Evolutionary conservation across 2,888 invertebrate species (phyloP).

Genomic region (Brachylomia viminalis): DNA sequence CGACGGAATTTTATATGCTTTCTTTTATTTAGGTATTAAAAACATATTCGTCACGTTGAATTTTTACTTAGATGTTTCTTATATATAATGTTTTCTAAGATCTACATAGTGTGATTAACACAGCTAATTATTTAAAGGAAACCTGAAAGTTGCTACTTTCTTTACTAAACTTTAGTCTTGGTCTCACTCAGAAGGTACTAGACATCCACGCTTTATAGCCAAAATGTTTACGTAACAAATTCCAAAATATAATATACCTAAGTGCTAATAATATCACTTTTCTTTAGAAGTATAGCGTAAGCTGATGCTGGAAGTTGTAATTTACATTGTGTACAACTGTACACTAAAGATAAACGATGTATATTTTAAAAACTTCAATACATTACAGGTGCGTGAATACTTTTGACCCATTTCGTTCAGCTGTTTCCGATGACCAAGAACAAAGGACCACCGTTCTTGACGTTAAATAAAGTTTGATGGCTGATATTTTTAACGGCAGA

Average conservation of each 20-base stretch:
- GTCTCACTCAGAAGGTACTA: neutral
- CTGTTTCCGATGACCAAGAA: conserved; percentile 67
- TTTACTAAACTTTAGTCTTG: neutral
- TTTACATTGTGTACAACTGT: neutral
- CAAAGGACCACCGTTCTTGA: conserved; percentile 64
- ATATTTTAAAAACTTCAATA: conserved; percentile 18
- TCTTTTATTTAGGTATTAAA: neutral
- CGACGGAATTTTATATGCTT: neutral
- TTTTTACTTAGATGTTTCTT: neutral
- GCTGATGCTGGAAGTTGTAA: neutral
- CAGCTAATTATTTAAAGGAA: neutral
- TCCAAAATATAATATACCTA: neutral
- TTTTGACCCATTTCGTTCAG: conserved; percentile 57
- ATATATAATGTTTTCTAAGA: neutral
- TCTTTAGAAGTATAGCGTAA: neutral
- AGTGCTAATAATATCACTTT: neutral
- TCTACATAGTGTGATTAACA: neutral
- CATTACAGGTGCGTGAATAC: conserved; percentile 36
- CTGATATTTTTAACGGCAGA: conserved; percentile 68
- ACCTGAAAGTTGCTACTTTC: neutral
- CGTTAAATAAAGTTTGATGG: conserved; percentile 63
- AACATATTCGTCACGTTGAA: neutral
- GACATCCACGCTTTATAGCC: no score
- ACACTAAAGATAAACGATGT: conserved; percentile 8
- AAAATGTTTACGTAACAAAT: neutral